These are phyloP conservation scores for Triplophysa dalaica DNA, from an alignment of 2,113 vertebrate genomes.

Conservation along the genomic window DNA sequence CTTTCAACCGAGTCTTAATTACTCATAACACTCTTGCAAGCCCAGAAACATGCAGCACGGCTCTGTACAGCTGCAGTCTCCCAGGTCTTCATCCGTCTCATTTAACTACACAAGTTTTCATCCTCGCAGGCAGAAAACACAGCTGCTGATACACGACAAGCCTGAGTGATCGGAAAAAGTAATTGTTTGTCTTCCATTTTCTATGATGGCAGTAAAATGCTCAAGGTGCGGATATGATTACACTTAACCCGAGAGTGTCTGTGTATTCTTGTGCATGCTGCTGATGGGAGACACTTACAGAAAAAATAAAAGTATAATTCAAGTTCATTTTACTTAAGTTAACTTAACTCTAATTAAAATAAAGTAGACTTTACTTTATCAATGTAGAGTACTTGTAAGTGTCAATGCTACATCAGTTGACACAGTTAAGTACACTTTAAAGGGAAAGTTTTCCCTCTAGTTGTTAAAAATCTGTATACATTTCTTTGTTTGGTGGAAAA, in stretches of 20 bases:
- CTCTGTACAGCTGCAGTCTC: constrained; percentile 9
- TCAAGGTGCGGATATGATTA: constrained; percentile 13
- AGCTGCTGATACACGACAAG: constrained; percentile 46
- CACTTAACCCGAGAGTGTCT: neutral
- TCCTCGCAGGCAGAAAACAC: constrained; percentile 51
- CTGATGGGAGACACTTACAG: no score
- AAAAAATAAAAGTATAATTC: no score
- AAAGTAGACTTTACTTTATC: no score
- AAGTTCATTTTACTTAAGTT: no score
- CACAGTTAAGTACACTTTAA: no score
- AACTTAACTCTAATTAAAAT: no score
- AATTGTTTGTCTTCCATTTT: constrained; percentile 17
- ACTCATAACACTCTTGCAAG: constrained; percentile 53
- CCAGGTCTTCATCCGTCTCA: constrained; percentile 1
- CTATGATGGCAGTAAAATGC: neutral
- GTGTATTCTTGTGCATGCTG: no score
- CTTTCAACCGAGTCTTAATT: constrained; percentile 61
- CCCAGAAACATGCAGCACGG: constrained; percentile 21
- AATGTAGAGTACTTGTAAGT: no score
- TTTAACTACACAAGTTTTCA: constrained; percentile 1
- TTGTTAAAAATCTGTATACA: no score
- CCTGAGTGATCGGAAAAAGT: constrained; percentile 37
- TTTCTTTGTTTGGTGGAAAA: no score
- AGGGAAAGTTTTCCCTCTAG: no score
- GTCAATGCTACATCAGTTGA: no score